Conservation (phyloP, 2,888 invertebrate genomes). For the Sarcophaga variegata region DNA sequence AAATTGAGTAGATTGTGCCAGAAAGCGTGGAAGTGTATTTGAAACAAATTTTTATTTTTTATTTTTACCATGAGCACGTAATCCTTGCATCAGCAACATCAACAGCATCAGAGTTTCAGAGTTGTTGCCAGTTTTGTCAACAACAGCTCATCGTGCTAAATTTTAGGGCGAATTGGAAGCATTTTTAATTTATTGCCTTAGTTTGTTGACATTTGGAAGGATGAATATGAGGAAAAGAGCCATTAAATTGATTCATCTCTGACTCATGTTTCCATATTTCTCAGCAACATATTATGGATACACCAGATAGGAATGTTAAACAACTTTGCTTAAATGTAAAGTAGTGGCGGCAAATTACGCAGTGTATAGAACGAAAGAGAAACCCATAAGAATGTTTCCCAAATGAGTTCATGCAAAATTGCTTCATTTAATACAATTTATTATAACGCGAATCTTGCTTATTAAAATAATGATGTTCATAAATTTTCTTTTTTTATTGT, state of each 20-base stretch:
- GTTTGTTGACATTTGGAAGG: slow-evolving; percentile 17
- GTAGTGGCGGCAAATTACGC: no score
- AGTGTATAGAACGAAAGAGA: no score
- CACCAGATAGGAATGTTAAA: neutral
- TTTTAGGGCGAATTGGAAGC: slow-evolving; percentile 9
- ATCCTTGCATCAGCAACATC: neutral
- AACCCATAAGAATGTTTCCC: neutral
- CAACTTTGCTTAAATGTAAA: no score
- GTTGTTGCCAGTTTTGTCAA: neutral
- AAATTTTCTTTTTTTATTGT: slow-evolving; percentile 4
- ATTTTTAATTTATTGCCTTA: neutral
- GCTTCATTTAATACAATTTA: slow-evolving; percentile 1
- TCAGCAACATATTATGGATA: neutral
- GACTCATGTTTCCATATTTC: neutral
- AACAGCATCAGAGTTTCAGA: neutral
- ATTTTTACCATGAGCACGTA: slow-evolving; percentile 16
- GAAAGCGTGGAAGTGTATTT: slow-evolving; percentile 17
- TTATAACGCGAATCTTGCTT: no score
- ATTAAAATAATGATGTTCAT: neutral
- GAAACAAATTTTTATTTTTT: slow-evolving; percentile 9
- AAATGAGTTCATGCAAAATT: neutral
- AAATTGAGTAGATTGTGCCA: slow-evolving; percentile 9
- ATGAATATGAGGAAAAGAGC: neutral
- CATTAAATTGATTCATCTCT: slow-evolving; percentile 5
- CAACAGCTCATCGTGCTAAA: slow-evolving; percentile 17